Base-by-base conservation (phyloP, 2,797 vertebrate species). In the Labroides dimidiatus region DNA sequence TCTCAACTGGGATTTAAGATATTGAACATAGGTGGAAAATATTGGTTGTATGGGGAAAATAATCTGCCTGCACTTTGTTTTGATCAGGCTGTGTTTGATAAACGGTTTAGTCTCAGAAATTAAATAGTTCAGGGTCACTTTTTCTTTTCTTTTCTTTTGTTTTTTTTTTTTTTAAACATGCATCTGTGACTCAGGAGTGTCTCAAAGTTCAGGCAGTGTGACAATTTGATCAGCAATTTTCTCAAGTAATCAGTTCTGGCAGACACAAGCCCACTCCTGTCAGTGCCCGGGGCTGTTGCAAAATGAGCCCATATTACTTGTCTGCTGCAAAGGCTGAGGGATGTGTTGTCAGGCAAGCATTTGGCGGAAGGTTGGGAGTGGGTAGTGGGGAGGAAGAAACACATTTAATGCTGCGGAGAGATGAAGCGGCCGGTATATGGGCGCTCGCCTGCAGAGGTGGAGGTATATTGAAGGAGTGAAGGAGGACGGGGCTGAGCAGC, bases 191-290 rank as follows among this genome's bases (percentile, higher is more conserved):
- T 54, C 27, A 77, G 75, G 80, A 68, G 30, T 20, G 64, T 77
- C 67, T 78, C 48, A 75, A 74, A 81, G 49, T 87, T 89, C 53
- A 17, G 77, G 52, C 51, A 69, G 64, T 87, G 78, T 86, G 75
- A 82, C 81, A 85, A 82, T 87, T 85, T 86, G 84, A 90, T 90
- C 79, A 84, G 84, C 84, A 58, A 86, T 86, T 82, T 72, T 55
- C 10, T 21, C 67, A 13, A 60, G 79, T 87, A 90, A 91, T 90
- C 82, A 81, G 72, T 69, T 61, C 66, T 82, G 78, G 82, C 85
- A 80, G 87, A 88, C 80, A 75, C 78, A 55, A 55, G 77, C 78
- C 62, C 57, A 59, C 74, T 78, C 70, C 78, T 72, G 82, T 87
- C 84, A 64, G 75, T 15, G 80, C 81, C 66, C 66, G 20, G 4